A percentile compares a stretch with the other conserved stretches of the same genome.
Evolutionary conservation across 30 jellyfish, hydroid and myxozoan species (phyloP).

Genomic region (Aurelia sp.): DNA sequence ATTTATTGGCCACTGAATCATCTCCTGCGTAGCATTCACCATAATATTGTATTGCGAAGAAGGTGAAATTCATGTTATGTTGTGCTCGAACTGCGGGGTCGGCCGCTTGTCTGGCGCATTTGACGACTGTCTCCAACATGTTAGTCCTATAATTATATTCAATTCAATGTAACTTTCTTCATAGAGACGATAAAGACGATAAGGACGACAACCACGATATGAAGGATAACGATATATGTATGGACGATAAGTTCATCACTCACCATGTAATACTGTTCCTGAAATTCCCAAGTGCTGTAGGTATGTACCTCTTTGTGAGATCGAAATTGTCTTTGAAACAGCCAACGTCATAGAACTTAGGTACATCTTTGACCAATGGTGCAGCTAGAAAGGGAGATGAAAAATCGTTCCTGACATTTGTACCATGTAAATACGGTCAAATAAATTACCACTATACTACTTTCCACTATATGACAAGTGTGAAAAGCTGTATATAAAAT

Average conservation of each 20-base stretch:
- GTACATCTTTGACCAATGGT: conserved; percentile 16
- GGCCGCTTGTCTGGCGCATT: conserved; percentile 52
- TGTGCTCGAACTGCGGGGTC: background rate
- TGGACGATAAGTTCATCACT: background rate
- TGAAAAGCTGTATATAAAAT: too few species aligned
- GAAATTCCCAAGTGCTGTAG: background rate
- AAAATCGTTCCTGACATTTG: background rate
- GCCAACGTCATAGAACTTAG: conserved; percentile 45
- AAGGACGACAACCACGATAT: too few species aligned
- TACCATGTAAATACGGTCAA: too few species aligned
- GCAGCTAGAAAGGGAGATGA: conserved; percentile 17
- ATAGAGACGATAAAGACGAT: too few species aligned
- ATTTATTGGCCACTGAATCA: conserved; percentile 34
- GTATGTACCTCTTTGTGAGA: background rate
- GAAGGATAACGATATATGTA: too few species aligned
- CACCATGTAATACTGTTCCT: conserved; percentile 21
- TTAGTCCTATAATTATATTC: background rate
- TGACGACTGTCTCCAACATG: conserved; percentile 46
- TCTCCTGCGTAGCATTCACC: conserved; percentile 95
- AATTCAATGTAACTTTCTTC: too few species aligned
- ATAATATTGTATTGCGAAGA: conserved; percentile 82
- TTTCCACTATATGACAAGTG: too few species aligned
- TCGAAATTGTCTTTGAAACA: conserved; percentile 20
- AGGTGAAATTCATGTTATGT: background rate
- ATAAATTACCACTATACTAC: too few species aligned